These are phyloP conservation scores for Probosciger aterrimus DNA, from an alignment of 2,113 vertebrate genomes.

Conservation along the genomic window DNA sequence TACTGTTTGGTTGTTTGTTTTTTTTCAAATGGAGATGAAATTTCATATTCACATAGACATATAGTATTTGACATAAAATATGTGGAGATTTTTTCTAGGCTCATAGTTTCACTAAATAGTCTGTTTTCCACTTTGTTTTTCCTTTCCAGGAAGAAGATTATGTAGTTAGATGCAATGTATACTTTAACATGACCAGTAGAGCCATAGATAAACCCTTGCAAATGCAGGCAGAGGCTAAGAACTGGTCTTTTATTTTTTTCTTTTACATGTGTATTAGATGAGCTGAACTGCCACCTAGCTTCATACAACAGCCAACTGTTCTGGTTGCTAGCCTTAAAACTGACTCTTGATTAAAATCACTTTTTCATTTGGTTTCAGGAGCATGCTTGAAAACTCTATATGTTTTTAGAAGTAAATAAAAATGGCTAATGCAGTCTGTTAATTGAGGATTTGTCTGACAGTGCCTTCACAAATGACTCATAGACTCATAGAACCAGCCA, in stretches of 20 bases:
- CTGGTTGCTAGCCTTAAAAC: neutral
- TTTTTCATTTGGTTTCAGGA: neutral
- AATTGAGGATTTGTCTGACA: neutral
- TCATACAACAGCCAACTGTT: neutral
- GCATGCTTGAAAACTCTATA: neutral
- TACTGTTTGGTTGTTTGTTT: neutral
- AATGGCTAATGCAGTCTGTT: neutral
- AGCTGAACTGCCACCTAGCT: neutral
- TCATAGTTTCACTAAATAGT: neutral
- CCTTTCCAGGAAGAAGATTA: neutral
- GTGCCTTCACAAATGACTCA: accelerated
- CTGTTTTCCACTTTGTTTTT: neutral
- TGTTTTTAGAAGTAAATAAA: neutral
- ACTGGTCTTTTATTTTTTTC: neutral
- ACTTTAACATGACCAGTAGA: neutral
- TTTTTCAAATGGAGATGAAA: neutral
- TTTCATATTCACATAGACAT: neutral
- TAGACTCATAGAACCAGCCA: too few species aligned
- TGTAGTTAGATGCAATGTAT: neutral
- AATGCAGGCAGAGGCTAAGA: neutral
- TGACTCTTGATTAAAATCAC: neutral
- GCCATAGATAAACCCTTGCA: neutral
- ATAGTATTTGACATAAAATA: neutral
- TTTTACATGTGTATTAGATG: neutral
- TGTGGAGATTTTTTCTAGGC: neutral